phyloP scores from a whole-genome alignment of 2,888 invertebrate genomes.

The Galeruca laticollis region DNA sequence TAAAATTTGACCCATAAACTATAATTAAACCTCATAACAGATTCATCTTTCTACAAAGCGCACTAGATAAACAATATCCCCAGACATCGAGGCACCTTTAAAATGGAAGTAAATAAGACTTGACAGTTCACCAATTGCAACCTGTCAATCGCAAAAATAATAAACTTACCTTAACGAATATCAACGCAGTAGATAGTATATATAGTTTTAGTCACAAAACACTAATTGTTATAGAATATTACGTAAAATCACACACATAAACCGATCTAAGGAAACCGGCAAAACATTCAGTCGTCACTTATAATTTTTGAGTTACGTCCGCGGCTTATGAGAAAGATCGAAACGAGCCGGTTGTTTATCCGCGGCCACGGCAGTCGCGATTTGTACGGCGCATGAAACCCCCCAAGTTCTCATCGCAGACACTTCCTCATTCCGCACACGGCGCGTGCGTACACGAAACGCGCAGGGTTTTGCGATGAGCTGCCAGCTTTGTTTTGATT shows the following conservation, averaged over 20 bases:
- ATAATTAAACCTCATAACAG: conserved; percentile 1
- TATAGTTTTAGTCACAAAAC: conserved; percentile 1
- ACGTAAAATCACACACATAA: conserved; percentile 17
- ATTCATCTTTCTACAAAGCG: not conserved
- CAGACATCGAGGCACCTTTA: conserved; percentile 15
- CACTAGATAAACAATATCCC: conserved; percentile 8
- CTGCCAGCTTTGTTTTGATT: conserved; percentile 17
- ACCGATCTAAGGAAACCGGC: conserved; percentile 12
- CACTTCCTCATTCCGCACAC: conserved; percentile 54
- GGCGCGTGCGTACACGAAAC: conserved; percentile 50
- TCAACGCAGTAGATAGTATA: conserved; percentile 20
- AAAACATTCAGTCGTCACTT: conserved; percentile 25
- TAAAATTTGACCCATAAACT: not conserved
- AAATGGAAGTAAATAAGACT: conserved; percentile 17
- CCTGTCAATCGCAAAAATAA: conserved; percentile 21
- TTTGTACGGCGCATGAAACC: conserved; percentile 40
- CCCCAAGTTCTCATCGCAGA: conserved; percentile 36
- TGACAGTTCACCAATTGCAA: conserved; percentile 20
- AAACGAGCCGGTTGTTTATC: conserved; percentile 31
- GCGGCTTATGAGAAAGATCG: conserved; percentile 15
- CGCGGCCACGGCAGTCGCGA: conserved; percentile 43
- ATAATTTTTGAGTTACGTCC: conserved; percentile 40
- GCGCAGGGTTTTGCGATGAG: conserved; percentile 6
- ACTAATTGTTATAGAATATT: conserved; percentile 6
- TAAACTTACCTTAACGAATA: conserved; percentile 9